phyloP scores from a whole-genome alignment of 2,888 invertebrate genomes.

The Steromphala cineraria region DNA sequence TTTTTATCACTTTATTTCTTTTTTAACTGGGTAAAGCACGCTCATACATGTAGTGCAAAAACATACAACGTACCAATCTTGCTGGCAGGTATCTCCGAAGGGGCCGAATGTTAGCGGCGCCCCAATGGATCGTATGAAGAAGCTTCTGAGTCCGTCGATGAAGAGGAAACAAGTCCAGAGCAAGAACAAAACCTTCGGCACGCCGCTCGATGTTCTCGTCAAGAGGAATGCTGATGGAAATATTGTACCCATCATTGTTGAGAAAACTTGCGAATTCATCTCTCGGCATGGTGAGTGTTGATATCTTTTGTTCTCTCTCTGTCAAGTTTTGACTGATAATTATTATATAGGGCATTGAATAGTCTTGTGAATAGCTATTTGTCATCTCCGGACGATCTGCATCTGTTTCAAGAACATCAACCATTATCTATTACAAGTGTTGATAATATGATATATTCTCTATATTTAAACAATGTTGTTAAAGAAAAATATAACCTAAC shows the following conservation, averaged over 20 bases:
- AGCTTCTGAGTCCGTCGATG: slow-evolving; percentile 58
- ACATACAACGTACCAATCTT: too few species aligned
- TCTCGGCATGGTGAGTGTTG: slow-evolving; percentile 59
- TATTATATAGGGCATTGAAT: too few species aligned
- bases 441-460: too few species aligned
- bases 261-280: slow-evolving; percentile 62
- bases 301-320: background rate
- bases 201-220: slow-evolving; percentile 62
- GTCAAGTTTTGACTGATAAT: background rate
- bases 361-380: too few species aligned
- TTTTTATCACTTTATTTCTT: too few species aligned
- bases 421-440: too few species aligned
- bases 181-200: slow-evolving; percentile 58
- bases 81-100: background rate
- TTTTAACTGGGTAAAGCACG: too few species aligned
- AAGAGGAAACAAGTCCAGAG: slow-evolving; percentile 49
- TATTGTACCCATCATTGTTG: slow-evolving; percentile 59
- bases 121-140: slow-evolving; percentile 55
- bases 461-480: too few species aligned
- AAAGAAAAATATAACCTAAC: too few species aligned
- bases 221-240: slow-evolving; percentile 45
- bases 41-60: too few species aligned
- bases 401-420: background rate
- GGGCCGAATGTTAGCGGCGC: slow-evolving; percentile 33
- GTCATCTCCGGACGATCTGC: too few species aligned